phyloP scores from a whole-genome alignment of 2,888 invertebrate species.

The Acrocera orbiculus region DNA sequence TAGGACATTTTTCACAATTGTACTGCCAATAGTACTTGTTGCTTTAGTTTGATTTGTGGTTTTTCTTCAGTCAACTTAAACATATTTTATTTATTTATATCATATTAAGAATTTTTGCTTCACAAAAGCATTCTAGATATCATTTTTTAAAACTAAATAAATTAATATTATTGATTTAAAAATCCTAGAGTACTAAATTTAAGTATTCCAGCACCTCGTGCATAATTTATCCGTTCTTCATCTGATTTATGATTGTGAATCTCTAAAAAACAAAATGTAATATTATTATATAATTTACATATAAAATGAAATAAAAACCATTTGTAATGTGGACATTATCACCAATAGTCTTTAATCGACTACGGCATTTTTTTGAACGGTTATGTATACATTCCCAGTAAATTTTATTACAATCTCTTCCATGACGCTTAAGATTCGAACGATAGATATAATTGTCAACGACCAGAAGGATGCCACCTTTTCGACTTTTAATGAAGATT shows the following conservation, averaged over 20 bases:
- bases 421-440: slow-evolving; percentile 29
- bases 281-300: not conserved
- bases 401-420: slow-evolving; percentile 24
- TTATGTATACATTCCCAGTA: slow-evolving; percentile 32
- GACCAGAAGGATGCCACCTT: slow-evolving; percentile 27
- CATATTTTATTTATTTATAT: too few species aligned
- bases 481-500: slow-evolving; percentile 30
- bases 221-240: slow-evolving; percentile 22
- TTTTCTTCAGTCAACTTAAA: too few species aligned
- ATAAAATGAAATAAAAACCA: slow-evolving; percentile 16
- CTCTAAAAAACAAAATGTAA: slow-evolving; percentile 16
- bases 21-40: too few species aligned
- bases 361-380: slow-evolving; percentile 29
- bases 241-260: slow-evolving; percentile 28
- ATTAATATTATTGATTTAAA: slow-evolving; percentile 5
- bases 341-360: slow-evolving; percentile 28
- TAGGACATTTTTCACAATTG: too few species aligned
- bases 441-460: slow-evolving; percentile 29
- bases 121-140: too few species aligned
- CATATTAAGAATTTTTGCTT: too few species aligned
- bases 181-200: slow-evolving; percentile 18
- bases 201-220: slow-evolving; percentile 23
- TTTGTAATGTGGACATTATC: slow-evolving; percentile 30
- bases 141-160: too few species aligned
- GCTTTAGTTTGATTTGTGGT: too few species aligned